phyloP scores from a whole-genome alignment of 1,140 invertebrate species.

The Drepana arcuata region DNA sequence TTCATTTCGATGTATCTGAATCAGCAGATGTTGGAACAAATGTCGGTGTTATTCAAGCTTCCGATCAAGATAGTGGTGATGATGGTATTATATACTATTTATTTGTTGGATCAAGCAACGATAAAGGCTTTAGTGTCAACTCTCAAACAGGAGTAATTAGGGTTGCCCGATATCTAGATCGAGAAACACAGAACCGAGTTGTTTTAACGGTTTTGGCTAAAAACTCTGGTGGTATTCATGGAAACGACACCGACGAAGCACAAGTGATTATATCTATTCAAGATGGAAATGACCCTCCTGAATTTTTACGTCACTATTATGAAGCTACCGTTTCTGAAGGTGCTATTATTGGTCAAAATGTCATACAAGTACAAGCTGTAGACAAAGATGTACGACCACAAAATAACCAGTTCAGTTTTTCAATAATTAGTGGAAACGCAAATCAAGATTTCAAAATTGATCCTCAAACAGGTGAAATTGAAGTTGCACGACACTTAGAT shows the following conservation, averaged over 20 bases:
- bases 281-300: slow-evolving; percentile 96
- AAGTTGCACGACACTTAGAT: slow-evolving; percentile 84
- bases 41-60: slow-evolving; percentile 90
- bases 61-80: slow-evolving; percentile 91
- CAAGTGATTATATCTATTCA: slow-evolving; percentile 94
- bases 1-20: slow-evolving; percentile 95
- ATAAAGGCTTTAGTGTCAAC: slow-evolving; percentile 91
- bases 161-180: slow-evolving; percentile 86
- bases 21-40: slow-evolving; percentile 89
- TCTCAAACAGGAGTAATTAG: slow-evolving; percentile 87
- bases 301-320: slow-evolving; percentile 86
- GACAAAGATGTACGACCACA: slow-evolving; percentile 93
- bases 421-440: slow-evolving; percentile 88
- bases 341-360: slow-evolving; percentile 78
- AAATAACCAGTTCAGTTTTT: slow-evolving; percentile 94
- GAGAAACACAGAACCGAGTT: slow-evolving; percentile 92
- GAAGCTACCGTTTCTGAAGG: slow-evolving; percentile 85
- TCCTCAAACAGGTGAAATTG: slow-evolving; percentile 86
- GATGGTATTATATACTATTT: slow-evolving; percentile 94
- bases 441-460: slow-evolving; percentile 92
- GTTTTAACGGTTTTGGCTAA: slow-evolving; percentile 95
- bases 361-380: slow-evolving; percentile 86
- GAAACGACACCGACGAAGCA: slow-evolving; percentile 96
- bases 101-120: slow-evolving; percentile 93
- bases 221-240: slow-evolving; percentile 91